phyloP scores from a whole-genome alignment of 2,797 vertebrate species.

The Coluber constrictor region DNA sequence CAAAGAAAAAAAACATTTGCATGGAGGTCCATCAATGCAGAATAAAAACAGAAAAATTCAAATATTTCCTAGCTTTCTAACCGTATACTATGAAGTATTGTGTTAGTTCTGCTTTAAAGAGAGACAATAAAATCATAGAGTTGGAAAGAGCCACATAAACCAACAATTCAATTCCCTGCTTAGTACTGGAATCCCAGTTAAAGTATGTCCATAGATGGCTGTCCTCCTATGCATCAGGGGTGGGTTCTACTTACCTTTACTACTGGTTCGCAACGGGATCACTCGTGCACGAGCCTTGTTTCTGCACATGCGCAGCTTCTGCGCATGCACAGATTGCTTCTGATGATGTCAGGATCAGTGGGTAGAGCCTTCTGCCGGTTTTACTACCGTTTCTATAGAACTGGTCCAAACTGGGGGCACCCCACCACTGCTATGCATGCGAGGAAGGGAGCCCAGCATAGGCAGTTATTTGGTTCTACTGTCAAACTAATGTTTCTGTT shows the following conservation, averaged over 20 bases:
- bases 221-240: not conserved
- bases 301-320: too few species aligned
- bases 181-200: not conserved
- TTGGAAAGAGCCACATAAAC: not conserved
- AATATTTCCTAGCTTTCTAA: not conserved
- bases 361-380: too few species aligned
- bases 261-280: too few species aligned
- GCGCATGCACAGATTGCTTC: too few species aligned
- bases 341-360: too few species aligned
- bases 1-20: not conserved
- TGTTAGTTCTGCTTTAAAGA: not conserved
- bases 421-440: not conserved
- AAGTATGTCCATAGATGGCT: not conserved
- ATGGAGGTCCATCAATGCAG: not conserved
- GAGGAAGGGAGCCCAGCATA: not conserved
- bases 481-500: not conserved
- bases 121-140: not conserved
- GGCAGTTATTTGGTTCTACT: not conserved
- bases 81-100: not conserved
- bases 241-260: too few species aligned
- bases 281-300: fast-evolving
- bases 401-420: too few species aligned
- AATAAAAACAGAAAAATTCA: not conserved
- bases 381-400: too few species aligned
- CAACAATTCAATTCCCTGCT: not conserved